Evolutionary conservation across 2,113 vertebrate species (phyloP).

Genomic region (Okapia johnstoni): DNA sequence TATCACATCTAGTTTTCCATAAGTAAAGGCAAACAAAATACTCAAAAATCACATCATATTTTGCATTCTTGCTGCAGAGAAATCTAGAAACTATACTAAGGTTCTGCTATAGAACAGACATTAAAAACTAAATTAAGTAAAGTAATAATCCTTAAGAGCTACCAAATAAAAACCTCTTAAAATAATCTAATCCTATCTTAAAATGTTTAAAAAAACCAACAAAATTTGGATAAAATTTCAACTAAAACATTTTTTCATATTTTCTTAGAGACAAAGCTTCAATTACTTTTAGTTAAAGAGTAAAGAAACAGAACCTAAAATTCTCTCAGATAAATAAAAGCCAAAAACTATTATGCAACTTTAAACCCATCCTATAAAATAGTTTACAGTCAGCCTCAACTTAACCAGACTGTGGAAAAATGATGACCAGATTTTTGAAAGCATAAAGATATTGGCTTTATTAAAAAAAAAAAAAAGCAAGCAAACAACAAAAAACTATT

Average conservation of each 20-base stretch:
- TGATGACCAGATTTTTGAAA: neutral
- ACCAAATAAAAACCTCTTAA: conserved; percentile 7
- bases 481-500: neutral
- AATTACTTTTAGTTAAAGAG: conserved; percentile 18
- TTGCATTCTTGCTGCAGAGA: neutral
- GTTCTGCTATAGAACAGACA: neutral
- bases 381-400: neutral
- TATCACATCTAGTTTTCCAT: neutral
- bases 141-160: neutral
- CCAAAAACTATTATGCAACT: neutral
- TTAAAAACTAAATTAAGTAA: neutral
- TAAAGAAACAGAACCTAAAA: conserved; percentile 26
- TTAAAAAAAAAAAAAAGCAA: neutral
- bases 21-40: conserved; percentile 23
- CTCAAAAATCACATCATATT: neutral
- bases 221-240: neutral
- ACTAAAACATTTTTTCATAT: neutral
- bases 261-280: conserved; percentile 18
- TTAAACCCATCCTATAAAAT: neutral
- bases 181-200: neutral
- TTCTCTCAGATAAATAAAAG: neutral
- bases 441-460: neutral
- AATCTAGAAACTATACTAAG: conserved; percentile 1
- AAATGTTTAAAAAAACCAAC: neutral
- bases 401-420: neutral